These are phyloP conservation scores for Lagopus leucura DNA, from an alignment of 2,113 vertebrate genomes.

Conservation along the genomic window DNA sequence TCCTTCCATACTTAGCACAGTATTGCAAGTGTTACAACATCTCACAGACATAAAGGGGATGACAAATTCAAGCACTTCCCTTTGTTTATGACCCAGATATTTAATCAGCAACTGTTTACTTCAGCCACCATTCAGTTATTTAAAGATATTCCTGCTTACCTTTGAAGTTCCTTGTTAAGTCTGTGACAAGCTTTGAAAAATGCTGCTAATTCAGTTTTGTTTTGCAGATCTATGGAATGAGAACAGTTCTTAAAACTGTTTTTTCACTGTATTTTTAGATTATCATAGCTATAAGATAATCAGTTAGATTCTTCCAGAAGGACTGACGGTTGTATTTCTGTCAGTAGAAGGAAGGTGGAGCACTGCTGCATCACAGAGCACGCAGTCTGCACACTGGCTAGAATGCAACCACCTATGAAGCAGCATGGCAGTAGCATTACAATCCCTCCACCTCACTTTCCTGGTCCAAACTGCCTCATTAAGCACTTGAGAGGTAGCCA, in stretches of 20 bases:
- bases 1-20: neutral
- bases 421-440: neutral
- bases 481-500: neutral
- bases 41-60: neutral
- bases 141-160: neutral
- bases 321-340: neutral
- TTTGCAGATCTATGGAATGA: neutral
- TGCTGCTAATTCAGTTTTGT: neutral
- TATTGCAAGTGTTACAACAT: neutral
- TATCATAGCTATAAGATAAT: neutral
- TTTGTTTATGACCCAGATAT: constrained; percentile 37
- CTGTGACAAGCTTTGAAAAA: neutral
- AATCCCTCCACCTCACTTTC: neutral
- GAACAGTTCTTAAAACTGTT: neutral
- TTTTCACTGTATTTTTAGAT: neutral
- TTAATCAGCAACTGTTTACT: constrained; percentile 42
- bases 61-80: constrained; percentile 31
- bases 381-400: neutral
- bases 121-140: neutral
- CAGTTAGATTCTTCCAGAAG: neutral
- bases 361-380: rapidly evolving
- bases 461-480: neutral
- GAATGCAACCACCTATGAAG: neutral
- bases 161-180: constrained; percentile 36
- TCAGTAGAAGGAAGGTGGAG: neutral